Evolutionary conservation across 2,888 invertebrate species (phyloP).

Genomic region (Polymixis flavicincta): DNA sequence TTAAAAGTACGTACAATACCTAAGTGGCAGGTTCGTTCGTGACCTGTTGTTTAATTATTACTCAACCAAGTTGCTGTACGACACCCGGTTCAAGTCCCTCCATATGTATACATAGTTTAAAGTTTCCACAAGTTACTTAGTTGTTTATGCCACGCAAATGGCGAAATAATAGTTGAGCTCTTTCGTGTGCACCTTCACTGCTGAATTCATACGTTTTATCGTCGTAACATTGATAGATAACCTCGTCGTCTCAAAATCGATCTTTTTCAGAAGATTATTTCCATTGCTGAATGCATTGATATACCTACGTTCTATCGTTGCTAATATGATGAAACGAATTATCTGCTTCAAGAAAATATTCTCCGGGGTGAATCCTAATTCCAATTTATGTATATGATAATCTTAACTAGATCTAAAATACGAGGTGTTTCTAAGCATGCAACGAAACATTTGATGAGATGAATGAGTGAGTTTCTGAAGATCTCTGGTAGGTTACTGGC

Average conservation of each 20-base stretch:
- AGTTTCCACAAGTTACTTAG: constrained; percentile 30
- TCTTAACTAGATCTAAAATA: constrained; percentile 8
- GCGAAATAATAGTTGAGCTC: neutral
- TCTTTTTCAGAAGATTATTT: neutral
- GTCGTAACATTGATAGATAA: neutral
- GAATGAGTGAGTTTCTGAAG: constrained; percentile 45
- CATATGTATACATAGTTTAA: constrained; percentile 29
- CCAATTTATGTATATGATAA: constrained; percentile 39
- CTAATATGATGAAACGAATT: neutral
- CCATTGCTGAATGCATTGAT: neutral
- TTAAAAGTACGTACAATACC: constrained; percentile 44
- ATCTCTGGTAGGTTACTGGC: constrained; percentile 71
- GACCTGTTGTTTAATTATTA: constrained; percentile 50
- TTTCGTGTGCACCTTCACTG: neutral
- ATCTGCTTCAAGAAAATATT: constrained; percentile 5
- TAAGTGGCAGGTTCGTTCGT: constrained; percentile 49
- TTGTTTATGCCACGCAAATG: constrained; percentile 4
- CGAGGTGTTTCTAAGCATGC: constrained; percentile 19
- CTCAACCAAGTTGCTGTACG: constrained; percentile 25
- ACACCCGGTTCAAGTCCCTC: neutral
- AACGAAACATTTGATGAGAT: constrained; percentile 34
- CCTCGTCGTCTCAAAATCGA: neutral
- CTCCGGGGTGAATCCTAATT: constrained; percentile 6
- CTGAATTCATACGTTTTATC: neutral
- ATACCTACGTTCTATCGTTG: too few relatives aligned